Conservation (phyloP, 2,797 vertebrate species). For the Macrochelys suwanniensis region DNA sequence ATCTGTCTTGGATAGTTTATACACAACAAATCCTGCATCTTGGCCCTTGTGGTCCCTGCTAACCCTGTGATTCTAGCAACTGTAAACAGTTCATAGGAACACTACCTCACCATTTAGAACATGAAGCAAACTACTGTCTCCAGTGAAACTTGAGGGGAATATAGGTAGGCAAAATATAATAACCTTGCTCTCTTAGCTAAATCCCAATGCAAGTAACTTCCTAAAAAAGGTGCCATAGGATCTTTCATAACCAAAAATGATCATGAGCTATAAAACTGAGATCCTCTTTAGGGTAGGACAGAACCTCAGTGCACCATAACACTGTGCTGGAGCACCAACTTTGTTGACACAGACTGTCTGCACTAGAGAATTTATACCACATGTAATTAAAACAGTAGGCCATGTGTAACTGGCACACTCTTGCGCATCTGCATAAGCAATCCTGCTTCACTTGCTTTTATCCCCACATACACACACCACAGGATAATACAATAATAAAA, state of each 20-base stretch:
- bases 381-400: not conserved
- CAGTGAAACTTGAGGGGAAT: not conserved
- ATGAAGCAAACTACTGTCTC: not conserved
- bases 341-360: not conserved
- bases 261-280: not conserved
- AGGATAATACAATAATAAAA: not conserved
- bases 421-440: not conserved
- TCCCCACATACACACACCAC: not conserved
- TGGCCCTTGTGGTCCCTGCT: too few relatives aligned
- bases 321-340: not conserved
- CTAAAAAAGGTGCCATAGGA: not conserved
- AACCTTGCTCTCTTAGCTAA: not conserved
- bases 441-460: accelerated
- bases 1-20: too few relatives aligned
- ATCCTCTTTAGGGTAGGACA: not conserved
- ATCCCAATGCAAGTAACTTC: not conserved
- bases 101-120: not conserved
- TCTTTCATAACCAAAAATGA: not conserved
- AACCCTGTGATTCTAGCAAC: accelerated
- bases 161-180: not conserved
- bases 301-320: not conserved
- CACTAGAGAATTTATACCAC: not conserved
- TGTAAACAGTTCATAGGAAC: not conserved
- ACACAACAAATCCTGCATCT: too few relatives aligned
- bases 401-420: not conserved